Evolutionary conservation across 2,797 vertebrate species (phyloP).

Genomic region (Xenops minutus): DNA sequence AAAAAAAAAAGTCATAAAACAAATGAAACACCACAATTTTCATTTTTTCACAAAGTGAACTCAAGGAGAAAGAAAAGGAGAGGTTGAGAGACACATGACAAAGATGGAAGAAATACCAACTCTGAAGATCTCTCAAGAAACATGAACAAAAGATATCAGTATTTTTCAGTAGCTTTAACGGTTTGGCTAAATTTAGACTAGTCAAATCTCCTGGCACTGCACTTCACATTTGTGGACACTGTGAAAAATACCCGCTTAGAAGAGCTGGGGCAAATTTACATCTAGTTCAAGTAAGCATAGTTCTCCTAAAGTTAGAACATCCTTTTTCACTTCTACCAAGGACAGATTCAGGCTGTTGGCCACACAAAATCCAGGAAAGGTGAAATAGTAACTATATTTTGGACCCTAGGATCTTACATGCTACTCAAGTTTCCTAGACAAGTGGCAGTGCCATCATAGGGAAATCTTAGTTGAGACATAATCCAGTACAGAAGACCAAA

Average conservation of each 20-base stretch:
- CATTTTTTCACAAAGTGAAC: constrained; percentile 29
- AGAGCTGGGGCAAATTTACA: background rate
- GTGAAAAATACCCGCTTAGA: background rate
- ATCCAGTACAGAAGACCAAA: background rate
- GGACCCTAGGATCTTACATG: background rate
- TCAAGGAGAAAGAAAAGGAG: background rate
- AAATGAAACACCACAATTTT: background rate
- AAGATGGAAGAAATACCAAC: constrained; percentile 31
- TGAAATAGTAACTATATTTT: background rate
- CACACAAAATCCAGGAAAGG: background rate
- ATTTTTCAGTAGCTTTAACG: constrained; percentile 18
- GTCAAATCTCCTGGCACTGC: background rate
- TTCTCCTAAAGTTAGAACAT: background rate
- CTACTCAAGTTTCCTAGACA: background rate
- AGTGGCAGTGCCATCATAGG: fast-evolving
- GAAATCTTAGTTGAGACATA: background rate
- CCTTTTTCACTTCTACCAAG: background rate
- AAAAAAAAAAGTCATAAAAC: background rate
- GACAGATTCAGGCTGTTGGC: background rate
- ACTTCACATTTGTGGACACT: background rate
- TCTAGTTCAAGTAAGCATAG: background rate
- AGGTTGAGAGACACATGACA: background rate
- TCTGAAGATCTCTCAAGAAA: constrained; percentile 31
- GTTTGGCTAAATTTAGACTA: background rate
- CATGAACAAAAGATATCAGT: background rate